A percentile compares a stretch with the other conserved stretches of the same genome.
Conservation (phyloP, 2,888 invertebrate genomes). For the Pterobdella sp. region DNA sequence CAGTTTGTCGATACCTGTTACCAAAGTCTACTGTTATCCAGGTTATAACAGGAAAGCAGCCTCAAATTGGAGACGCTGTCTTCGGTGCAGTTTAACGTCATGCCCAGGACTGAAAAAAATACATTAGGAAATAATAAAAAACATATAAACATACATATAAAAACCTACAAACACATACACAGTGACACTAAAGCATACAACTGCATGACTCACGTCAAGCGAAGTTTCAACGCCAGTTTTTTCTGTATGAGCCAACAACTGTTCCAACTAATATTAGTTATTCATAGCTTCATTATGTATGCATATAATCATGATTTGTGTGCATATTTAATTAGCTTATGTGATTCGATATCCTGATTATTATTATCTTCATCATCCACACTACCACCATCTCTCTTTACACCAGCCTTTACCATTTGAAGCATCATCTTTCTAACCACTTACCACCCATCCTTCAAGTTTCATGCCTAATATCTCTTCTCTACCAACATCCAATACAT, state of each 20-base stretch:
- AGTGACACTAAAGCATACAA: conserved; percentile 9
- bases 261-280: conserved; percentile 26
- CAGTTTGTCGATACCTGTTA: no score
- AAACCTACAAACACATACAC: not conserved
- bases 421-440: not conserved
- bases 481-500: not conserved
- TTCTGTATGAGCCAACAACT: conserved; percentile 27
- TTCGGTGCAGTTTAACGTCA: no score
- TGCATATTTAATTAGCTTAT: not conserved
- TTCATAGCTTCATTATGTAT: not conserved
- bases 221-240: conserved; percentile 15
- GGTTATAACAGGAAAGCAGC: no score
- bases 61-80: no score
- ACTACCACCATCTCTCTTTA: conserved; percentile 12
- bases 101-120: no score
- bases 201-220: conserved; percentile 19
- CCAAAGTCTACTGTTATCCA: no score
- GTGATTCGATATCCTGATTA: not conserved
- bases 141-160: not conserved
- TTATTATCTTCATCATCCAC: not conserved
- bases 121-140: not conserved
- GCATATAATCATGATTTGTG: not conserved
- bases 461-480: not conserved
- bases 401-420: not conserved
- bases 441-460: not conserved